phyloP scores from a whole-genome alignment of 2,888 invertebrate genomes.

The Hirudinaria manillensis region DNA sequence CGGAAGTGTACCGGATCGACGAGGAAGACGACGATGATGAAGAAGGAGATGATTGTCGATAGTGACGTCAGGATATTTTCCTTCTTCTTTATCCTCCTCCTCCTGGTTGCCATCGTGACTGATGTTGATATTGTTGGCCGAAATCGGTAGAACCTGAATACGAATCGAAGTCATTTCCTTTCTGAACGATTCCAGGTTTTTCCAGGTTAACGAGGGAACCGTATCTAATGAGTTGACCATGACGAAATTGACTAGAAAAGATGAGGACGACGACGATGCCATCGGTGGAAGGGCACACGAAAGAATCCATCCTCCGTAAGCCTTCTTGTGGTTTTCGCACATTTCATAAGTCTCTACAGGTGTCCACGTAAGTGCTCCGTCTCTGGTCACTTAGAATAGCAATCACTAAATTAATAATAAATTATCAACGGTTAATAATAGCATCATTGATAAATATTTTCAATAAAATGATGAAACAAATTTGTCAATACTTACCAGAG shows the following conservation, averaged over 20 bases:
- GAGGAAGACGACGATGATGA: constrained; percentile 15
- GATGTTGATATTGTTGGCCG: constrained; percentile 17
- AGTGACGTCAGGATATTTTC: not conserved
- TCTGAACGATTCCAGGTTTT: too few species aligned
- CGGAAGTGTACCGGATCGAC: constrained; percentile 10
- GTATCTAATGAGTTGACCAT: constrained; percentile 3
- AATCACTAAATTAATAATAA: not conserved
- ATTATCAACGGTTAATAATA: not conserved
- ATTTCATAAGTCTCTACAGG: constrained; percentile 44
- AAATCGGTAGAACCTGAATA: not conserved
- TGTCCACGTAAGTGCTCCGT: not conserved
- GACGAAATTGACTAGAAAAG: not conserved
- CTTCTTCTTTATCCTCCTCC: not conserved
- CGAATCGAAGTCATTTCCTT: not conserved
- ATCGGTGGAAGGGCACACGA: constrained; percentile 42
- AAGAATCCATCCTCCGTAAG: constrained; percentile 49
- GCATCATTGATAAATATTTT: not conserved
- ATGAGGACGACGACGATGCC: constrained; percentile 26
- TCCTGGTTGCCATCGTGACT: not conserved
- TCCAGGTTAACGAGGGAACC: too few species aligned
- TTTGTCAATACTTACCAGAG: not conserved
- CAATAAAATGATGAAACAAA: not conserved
- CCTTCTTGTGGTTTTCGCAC: constrained; percentile 52
- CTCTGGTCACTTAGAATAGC: too few species aligned
- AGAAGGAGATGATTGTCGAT: constrained; percentile 5